Base-by-base conservation (phyloP, 2,113 vertebrate species). In the Mus spicilegus region DNA sequence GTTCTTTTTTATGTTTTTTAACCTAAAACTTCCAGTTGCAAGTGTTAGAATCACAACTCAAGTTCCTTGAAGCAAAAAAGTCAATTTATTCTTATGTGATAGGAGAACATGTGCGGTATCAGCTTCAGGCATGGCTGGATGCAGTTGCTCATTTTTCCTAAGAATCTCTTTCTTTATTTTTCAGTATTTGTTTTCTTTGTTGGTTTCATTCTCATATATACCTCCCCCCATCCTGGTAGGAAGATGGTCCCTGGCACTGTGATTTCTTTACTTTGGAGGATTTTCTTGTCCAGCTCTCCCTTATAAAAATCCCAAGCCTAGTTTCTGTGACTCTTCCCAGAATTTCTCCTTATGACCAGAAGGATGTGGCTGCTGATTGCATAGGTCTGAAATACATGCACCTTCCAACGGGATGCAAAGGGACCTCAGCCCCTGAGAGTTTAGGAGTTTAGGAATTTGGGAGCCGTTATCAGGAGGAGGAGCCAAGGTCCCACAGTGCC, bases 251-350 rank as follows among this genome's bases (percentile, higher is more conserved):
- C 86, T 42, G 42, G 69, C 7, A 84, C 13, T 13, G 49, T 69
- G 70, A 56, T 46, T 65, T 92, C 46, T 49, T 76, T 56, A 91
- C 58, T 91, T 63, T 78, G n/a, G 75, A 46, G 17, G 69, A 49
- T 7, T 90, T 89, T 92, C 81, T 93, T 81, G 39, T 54, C 73
- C 39, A 73, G 30, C 77, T 91, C 61, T 93, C 90, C 72, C 77
- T 93, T 22, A 39, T 20, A 88, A 56, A 90, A 81, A 76, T 54
- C 49, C 19, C 39, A 81, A 89, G 39, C 20, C 72, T 73, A 24
- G 86, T 70, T 95, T 69, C 30, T 73, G 36, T 70, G 51, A 24
- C n/a, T 67, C 39, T 92, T 95, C 94, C 36, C 51, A 61, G 36
- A 76, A 63, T n/a, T 54, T 65, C 9, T 72, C 7, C 8, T 46